These are phyloP conservation scores for Megalurothrips usitatus DNA, from an alignment of 2,888 invertebrate genomes.

Conservation along the genomic window DNA sequence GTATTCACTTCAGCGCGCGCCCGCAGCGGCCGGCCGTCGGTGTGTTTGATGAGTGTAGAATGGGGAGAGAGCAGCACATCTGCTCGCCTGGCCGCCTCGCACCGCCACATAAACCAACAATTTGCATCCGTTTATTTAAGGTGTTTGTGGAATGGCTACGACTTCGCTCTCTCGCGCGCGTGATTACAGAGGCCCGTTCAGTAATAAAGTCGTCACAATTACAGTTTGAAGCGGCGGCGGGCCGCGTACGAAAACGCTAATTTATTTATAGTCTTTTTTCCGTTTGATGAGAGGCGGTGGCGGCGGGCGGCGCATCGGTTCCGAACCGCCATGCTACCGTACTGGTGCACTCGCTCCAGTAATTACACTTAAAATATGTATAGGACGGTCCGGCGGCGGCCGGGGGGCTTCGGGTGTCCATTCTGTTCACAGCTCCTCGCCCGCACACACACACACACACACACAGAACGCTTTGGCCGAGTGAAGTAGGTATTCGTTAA, in stretches of 20 bases:
- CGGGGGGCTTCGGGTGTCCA: background rate
- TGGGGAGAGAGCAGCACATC: no score
- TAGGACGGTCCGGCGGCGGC: background rate
- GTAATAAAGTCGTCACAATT: slow-evolving; percentile 24
- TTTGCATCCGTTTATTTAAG: slow-evolving; percentile 18
- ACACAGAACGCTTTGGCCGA: background rate
- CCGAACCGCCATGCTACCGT: background rate
- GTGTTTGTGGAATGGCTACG: slow-evolving; percentile 5
- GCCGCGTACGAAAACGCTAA: background rate
- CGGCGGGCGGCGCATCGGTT: background rate
- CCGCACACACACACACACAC: background rate
- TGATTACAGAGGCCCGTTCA: slow-evolving; percentile 2
- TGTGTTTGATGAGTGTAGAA: no score
- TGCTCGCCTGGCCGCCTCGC: no score
- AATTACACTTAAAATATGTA: slow-evolving; percentile 23
- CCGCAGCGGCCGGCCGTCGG: no score
- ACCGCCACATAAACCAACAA: background rate
- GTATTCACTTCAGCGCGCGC: no score
- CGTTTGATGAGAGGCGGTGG: background rate
- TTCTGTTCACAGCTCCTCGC: slow-evolving; percentile 8
- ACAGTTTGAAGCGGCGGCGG: background rate
- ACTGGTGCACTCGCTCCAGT: background rate
- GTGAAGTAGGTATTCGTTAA: slow-evolving; percentile 14
- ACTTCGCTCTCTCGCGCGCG: background rate
- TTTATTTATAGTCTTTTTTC: slow-evolving; percentile 17